phyloP scores from a whole-genome alignment of 2,797 vertebrate species.

The Falco peregrinus region DNA sequence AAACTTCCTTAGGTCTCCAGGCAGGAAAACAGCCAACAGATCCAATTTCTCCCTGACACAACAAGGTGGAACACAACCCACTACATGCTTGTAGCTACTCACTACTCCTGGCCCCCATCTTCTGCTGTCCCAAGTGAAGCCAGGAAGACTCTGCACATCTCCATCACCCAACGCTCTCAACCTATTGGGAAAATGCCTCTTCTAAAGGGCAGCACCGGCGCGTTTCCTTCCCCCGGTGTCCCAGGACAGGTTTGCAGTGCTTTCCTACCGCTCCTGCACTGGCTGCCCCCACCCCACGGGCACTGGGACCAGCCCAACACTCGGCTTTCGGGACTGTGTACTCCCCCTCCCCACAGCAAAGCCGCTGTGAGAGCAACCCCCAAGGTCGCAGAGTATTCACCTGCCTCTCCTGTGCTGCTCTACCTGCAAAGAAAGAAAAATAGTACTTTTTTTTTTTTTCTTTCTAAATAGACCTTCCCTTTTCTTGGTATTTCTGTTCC shows the following conservation, averaged over 20 bases:
- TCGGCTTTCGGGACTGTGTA: neutral
- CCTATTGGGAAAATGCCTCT: neutral
- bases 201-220: neutral
- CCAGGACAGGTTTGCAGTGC: neutral
- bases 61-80: neutral
- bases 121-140: neutral
- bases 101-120: neutral
- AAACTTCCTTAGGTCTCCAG: neutral
- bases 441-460: neutral
- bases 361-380: neutral
- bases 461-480: neutral
- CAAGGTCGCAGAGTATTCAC: neutral
- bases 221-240: neutral
- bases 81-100: fast-evolving
- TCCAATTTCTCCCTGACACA: neutral
- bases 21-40: neutral
- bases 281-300: neutral
- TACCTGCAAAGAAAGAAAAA: neutral
- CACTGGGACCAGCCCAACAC: neutral
- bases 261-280: neutral
- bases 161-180: neutral
- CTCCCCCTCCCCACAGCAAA: neutral
- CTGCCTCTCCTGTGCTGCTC: neutral
- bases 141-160: neutral
- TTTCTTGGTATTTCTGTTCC: neutral